Conservation (phyloP, 2,888 invertebrate species). For the Syritta pipiens region DNA sequence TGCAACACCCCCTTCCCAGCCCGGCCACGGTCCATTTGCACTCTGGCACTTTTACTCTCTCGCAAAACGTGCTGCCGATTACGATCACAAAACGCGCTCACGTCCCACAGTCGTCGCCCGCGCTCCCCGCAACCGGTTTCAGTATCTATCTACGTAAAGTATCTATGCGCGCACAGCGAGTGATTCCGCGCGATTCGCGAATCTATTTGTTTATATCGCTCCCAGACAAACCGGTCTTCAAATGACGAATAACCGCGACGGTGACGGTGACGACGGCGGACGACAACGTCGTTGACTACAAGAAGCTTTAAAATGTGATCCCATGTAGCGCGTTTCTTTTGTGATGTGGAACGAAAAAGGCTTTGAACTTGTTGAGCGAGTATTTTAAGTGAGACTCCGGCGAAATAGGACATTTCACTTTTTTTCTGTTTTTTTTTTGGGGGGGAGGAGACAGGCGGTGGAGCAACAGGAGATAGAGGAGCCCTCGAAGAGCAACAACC, state of each 20-base stretch:
- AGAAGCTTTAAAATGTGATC: conserved; percentile 31
- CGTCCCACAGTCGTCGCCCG: not conserved
- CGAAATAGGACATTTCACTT: too few relatives aligned
- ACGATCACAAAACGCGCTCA: conserved; percentile 28
- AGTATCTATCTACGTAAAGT: too few relatives aligned
- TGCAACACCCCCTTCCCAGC: too few relatives aligned
- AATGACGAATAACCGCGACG: not conserved
- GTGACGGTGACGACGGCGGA: not conserved
- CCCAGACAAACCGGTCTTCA: conserved; percentile 27
- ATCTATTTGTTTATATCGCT: conserved; percentile 54
- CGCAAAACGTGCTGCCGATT: conserved; percentile 59
- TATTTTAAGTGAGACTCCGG: conserved; percentile 50
- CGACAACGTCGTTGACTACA: too few relatives aligned
- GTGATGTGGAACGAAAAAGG: conserved; percentile 30
- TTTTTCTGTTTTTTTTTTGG: too few relatives aligned
- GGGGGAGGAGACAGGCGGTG: too few relatives aligned
- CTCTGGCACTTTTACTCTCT: conserved; percentile 63
- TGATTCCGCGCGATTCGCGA: conserved; percentile 20
- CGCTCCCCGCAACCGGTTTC: not conserved
- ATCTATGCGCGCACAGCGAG: not conserved
- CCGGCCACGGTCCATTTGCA: conserved; percentile 43
- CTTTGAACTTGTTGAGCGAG: conserved; percentile 66
- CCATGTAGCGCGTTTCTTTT: not conserved
- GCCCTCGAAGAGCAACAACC: too few relatives aligned
- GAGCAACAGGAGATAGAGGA: too few relatives aligned